Evolutionary conservation across 2,113 vertebrate genomes (phyloP).

Genomic region (Hemicordylus capensis): DNA sequence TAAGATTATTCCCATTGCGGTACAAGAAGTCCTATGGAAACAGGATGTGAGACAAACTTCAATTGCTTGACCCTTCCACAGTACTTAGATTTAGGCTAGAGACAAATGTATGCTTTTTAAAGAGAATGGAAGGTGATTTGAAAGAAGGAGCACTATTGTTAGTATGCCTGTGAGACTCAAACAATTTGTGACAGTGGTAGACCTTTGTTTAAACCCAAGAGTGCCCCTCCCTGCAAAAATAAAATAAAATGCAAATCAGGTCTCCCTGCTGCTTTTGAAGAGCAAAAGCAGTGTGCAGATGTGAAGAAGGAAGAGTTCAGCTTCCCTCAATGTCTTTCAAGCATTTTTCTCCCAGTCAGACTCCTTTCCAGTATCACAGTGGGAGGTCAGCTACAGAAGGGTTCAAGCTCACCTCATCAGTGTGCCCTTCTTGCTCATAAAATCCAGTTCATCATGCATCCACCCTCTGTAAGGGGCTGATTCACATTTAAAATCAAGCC

Average conservation of each 20-base stretch:
- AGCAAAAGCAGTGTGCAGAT: neutral
- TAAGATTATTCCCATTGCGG: no score
- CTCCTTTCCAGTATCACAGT: neutral
- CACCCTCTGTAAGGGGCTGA: no score
- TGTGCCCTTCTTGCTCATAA: neutral
- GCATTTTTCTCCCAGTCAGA: neutral
- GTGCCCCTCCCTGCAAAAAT: no score
- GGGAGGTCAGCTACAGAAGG: no score
- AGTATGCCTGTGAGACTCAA: neutral
- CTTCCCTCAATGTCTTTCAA: neutral
- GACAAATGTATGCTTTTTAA: neutral
- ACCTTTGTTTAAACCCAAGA: neutral
- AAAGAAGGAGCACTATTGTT: neutral
- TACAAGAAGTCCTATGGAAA: neutral
- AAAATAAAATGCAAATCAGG: neutral
- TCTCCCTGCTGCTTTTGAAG: neutral
- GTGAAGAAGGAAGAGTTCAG: neutral
- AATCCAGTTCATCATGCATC: neutral
- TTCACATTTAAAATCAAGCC: no score
- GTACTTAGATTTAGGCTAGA: neutral
- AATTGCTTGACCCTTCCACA: neutral
- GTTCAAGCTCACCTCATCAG: neutral
- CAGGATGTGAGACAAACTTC: neutral
- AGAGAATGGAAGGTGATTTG: neutral
- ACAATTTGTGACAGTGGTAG: neutral